Evolutionary conservation across 2,888 invertebrate species (phyloP), one percentile per base, ranked within the genome.

Genomic region (Furcula furcula): DNA sequence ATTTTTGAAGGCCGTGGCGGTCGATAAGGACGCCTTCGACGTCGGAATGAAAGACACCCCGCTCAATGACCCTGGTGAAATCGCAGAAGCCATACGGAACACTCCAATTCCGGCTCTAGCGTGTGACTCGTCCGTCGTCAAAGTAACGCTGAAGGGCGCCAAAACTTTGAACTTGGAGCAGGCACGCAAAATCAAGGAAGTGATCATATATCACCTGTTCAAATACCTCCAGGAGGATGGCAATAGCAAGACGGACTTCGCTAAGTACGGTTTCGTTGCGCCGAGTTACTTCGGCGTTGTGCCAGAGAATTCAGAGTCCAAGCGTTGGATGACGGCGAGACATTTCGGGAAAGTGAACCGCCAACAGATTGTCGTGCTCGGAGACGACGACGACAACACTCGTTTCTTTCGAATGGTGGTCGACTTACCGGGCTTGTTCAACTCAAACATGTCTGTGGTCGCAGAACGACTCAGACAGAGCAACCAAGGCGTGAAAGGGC

Each of bases 11-110:
- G 73, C 80, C 0, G 66, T 71, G n/a, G 85, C 85, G 2, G 74
- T 86, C 1, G 86, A 87, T 34, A 84, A 84, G 35, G 64, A 79
- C 25, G 68, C 69, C 0, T 87, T 85, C 50, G 85, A 86, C 31
- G 57, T 62, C 2, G 86, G 86, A 0, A 46, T 86, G 4, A 64
- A 65, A 13, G 76, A 75, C 28, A 6, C 13, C 2, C 65, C 75
- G 0, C 25, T 56, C 1, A 31, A 40, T 0, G 58, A 67, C n/a
- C 44, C 44, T 0, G 21, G 63, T 0, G 43, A 55, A 6, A 42
- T 73, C n/a, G 21, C 49, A 1, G 44, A 55, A 0, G 66, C 68
- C 2, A 40, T 60, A 4, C 60, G 65, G 16, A 69, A 61, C 35
- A 55, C 55, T 0, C 64, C 70, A 0, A 79, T 86, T 74, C 78